Evolutionary conservation across 2,113 vertebrate species (phyloP).

Genomic region (Cheirogaleus medius): DNA sequence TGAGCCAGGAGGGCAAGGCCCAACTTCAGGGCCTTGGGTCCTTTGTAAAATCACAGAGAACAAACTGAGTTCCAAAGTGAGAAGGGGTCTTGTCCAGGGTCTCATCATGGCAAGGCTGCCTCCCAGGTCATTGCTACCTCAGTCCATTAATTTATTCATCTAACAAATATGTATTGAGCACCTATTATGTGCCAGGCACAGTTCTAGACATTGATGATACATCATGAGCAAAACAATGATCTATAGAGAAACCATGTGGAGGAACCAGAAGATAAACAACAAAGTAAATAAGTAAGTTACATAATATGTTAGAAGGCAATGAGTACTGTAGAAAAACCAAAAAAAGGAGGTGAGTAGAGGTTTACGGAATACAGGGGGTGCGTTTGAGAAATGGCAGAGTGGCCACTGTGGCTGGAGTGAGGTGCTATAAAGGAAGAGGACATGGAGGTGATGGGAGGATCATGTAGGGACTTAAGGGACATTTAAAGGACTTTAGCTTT

Average conservation of each 20-base stretch:
- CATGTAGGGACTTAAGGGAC: neutral
- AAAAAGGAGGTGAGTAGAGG: neutral
- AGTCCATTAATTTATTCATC: neutral
- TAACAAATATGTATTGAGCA: neutral
- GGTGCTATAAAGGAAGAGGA: neutral
- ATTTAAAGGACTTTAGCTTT: neutral
- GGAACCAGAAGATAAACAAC: neutral
- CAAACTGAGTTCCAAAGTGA: neutral
- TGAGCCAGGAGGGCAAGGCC: neutral
- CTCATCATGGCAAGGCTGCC: neutral
- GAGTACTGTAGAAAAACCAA: neutral
- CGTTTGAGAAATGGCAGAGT: neutral
- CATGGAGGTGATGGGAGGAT: neutral
- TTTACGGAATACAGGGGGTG: neutral
- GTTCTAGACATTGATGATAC: neutral
- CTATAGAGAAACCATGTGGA: neutral
- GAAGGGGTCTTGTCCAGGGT: neutral
- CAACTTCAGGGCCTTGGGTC: neutral
- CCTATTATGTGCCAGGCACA: neutral
- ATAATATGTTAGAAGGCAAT: neutral
- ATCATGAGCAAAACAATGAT: neutral
- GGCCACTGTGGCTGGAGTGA: neutral
- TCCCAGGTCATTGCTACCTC: neutral
- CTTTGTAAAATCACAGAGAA: neutral
- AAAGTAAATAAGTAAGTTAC: neutral